Base-by-base conservation (phyloP, 2,888 invertebrate genomes). In the Agrotis ipsilon region DNA sequence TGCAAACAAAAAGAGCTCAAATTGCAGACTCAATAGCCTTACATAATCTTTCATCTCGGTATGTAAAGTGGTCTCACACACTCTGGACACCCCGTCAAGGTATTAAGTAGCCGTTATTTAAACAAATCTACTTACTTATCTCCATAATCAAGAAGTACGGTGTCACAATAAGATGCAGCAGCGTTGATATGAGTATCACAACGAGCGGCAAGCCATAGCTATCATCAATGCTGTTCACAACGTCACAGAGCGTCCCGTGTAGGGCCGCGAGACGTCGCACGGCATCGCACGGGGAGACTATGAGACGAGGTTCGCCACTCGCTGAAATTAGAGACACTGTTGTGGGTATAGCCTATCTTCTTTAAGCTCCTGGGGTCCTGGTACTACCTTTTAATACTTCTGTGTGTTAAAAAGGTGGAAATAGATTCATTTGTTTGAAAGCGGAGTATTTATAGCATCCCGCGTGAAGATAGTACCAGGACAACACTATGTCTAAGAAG, bases 61-160 rank as follows among this genome's bases (percentile, higher is more conserved):
- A n/a, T n/a, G n/a, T n/a, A n/a, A n/a, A n/a, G n/a, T n/a, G n/a
- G n/a, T n/a, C n/a, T n/a, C n/a, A n/a, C n/a, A n/a, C n/a, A n/a
- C n/a, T n/a, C n/a, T n/a, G n/a, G n/a, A n/a, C n/a, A n/a, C n/a
- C n/a, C n/a, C n/a, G n/a, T n/a, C n/a, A n/a, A n/a, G n/a, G 27
- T 6, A 3, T 5, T 27, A 5, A 32, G 4, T 32, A 32, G 32
- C 32, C 32, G 9, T 32, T 5, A 24, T 24, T 21, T 11, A 13
- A 7, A 32, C n/a, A 13, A 19, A 59, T 16, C 4, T 19, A 92
- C 94, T 93, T 66, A 95, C 96, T 94, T 11, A 96, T 93, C 80
- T 97, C 96, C 92, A 96, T 93, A 75, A 97, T 96, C 24, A 97
- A 86, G 87, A 97, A 97, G 88, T 97, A 97, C 0, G 97, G 97